Evolutionary conservation across 2,797 vertebrate genomes (phyloP), one percentile per base, ranked within the genome.

Genomic region (Emydoidea blandingii): DNA sequence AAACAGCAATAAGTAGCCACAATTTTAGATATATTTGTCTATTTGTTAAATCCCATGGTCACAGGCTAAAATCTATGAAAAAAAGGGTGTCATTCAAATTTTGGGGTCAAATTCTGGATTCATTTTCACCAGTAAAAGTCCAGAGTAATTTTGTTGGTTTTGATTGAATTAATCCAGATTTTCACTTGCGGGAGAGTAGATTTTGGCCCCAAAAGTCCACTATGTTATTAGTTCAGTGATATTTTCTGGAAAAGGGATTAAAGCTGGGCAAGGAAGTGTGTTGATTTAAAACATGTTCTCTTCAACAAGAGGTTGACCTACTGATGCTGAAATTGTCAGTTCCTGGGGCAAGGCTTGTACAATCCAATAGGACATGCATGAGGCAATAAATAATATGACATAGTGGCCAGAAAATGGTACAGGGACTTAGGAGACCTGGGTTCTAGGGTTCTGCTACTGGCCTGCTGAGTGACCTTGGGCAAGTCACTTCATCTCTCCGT

Each of bases 171-270:
- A 18, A 47, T 92, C 79, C 23, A 72, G 5, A 52, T 56, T 93
- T 88, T 88, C 85, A 31, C 29, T 31, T 31, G 57, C 2, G 29
- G 2, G 21, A 5, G 23, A 81, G 31, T 78, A 41, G 8, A 47
- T 72, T 88, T 86, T 53, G 0, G 31, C 4, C 5, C 4, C 4
- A 2, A 3, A 1, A 34, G 23, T 34, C 9, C 72, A 10, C 2
- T 57, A 83, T 92, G 86, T 41, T 6, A 16, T 31, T 49, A 19
- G 53, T 68, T 50, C 29, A 62, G 14, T 62, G 31, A 62, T 34
- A 62, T 62, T 80, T 68, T 90, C 94, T 79, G 54, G 44, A 56
- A 79, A 5, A 74, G 6, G 62, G 52, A 21, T 2, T 34, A 62
- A 62, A 2, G 59, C 53, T 49, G 27, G 5, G 11, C 79, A 27